A percentile compares a stretch with the other conserved stretches of the same genome.
phyloP scores from a whole-genome alignment of 2,888 invertebrate species.

The Anaspis maculata region DNA sequence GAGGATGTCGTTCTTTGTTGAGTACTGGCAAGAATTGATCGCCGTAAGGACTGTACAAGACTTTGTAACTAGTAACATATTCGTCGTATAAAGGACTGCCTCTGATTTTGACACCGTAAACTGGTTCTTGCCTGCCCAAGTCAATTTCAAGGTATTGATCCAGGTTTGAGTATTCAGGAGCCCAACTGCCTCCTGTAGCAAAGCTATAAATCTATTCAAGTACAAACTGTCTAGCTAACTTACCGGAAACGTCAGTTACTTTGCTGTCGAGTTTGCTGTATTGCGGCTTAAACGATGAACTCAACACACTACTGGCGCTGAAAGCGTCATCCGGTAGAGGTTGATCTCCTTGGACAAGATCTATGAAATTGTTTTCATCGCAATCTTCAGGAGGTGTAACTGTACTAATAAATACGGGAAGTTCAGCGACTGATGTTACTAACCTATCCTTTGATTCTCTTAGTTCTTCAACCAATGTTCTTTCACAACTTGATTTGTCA shows the following conservation, averaged over 20 bases:
- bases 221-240: too few relatives aligned
- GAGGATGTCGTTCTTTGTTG: constrained; percentile 41
- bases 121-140: constrained; percentile 54
- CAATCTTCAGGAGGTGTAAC: constrained; percentile 45
- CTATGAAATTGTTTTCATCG: constrained; percentile 37
- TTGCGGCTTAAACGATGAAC: constrained; percentile 46
- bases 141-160: constrained; percentile 59
- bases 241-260: constrained; percentile 29
- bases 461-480: constrained; percentile 1
- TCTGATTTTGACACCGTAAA: constrained; percentile 67
- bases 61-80: constrained; percentile 70
- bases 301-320: constrained; percentile 50
- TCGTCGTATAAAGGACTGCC: constrained; percentile 62
- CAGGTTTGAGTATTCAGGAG: constrained; percentile 49
- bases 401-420: constrained; percentile 18
- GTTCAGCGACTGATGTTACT: too few relatives aligned
- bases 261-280: constrained; percentile 43
- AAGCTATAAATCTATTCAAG: too few relatives aligned
- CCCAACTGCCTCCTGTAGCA: constrained; percentile 71
- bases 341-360: constrained; percentile 44
- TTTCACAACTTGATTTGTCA: constrained; percentile 46
- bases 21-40: constrained; percentile 34
- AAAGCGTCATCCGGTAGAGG: constrained; percentile 49
- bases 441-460: too few relatives aligned
- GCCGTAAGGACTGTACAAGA: constrained; percentile 63